Percentiles rank a stretch among this genome's conserved stretches.
Conservation (phyloP, 2,797 vertebrate genomes). For the Lateolabrax maculatus region DNA sequence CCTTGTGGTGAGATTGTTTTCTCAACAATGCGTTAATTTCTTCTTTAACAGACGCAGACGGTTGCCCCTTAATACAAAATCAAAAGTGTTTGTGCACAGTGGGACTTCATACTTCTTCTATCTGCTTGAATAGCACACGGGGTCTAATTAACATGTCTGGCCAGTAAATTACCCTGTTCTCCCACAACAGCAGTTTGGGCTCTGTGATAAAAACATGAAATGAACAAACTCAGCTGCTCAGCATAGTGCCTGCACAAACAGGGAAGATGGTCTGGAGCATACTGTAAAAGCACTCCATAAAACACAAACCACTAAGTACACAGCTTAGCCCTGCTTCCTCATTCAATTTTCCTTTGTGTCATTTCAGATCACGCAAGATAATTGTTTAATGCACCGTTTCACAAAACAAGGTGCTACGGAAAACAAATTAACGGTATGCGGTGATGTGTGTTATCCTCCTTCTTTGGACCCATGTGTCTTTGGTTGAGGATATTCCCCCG, state of each 20-base stretch:
- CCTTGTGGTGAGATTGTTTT: slow-evolving; percentile 4
- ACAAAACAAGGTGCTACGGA: slow-evolving; percentile 37
- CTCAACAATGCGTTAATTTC: slow-evolving; percentile 14
- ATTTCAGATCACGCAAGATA: slow-evolving; percentile 46
- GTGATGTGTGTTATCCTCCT: slow-evolving; percentile 26
- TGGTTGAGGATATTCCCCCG: slow-evolving; percentile 47
- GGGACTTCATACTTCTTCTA: slow-evolving; percentile 43
- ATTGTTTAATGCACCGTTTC: slow-evolving; percentile 59
- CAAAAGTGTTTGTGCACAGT: slow-evolving; percentile 52
- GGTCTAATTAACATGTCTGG: slow-evolving; percentile 74
- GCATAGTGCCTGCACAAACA: slow-evolving; percentile 44
- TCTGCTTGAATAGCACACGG: slow-evolving; percentile 56
- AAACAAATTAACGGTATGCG: slow-evolving; percentile 44
- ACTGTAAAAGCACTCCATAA: slow-evolving; percentile 55
- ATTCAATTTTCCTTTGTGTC: slow-evolving; percentile 59
- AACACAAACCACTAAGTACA: slow-evolving; percentile 61
- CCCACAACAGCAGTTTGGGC: slow-evolving; percentile 63
- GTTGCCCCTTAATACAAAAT: slow-evolving; percentile 39
- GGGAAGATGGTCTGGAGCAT: slow-evolving; percentile 51
- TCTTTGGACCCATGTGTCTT: slow-evolving; percentile 30
- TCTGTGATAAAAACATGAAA: slow-evolving; percentile 36
- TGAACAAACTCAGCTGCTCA: slow-evolving; percentile 63
- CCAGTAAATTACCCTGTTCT: slow-evolving; percentile 68
- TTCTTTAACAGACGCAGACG: slow-evolving; percentile 21
- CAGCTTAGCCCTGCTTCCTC: slow-evolving; percentile 49